phyloP scores from a whole-genome alignment of 2,797 vertebrate genomes.

The Pseudochromis fuscus region DNA sequence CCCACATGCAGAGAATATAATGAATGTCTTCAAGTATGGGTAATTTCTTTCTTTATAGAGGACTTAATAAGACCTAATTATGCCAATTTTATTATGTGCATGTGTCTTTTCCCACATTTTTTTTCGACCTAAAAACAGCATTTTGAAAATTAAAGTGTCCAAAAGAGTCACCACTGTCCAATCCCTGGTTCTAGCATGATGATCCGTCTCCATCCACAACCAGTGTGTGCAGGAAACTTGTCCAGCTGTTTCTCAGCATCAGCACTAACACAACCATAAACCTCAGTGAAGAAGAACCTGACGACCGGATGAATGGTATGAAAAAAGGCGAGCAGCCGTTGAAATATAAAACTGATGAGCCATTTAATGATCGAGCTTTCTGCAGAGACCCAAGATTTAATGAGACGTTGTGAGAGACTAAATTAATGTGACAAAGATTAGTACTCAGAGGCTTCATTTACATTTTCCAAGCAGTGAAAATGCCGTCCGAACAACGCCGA shows the following conservation, averaged over 20 bases:
- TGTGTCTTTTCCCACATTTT: not conserved
- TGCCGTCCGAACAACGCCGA: not conserved
- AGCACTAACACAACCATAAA: not conserved
- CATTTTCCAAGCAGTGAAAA: not conserved
- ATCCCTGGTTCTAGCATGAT: too few relatives aligned
- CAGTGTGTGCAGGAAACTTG: not conserved
- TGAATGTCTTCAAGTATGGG: slow-evolving; percentile 29
- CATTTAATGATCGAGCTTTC: not conserved
- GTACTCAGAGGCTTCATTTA: slow-evolving; percentile 2
- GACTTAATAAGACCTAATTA: slow-evolving; percentile 30
- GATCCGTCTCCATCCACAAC: too few relatives aligned
- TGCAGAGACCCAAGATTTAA: not conserved
- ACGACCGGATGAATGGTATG: slow-evolving; percentile 20
- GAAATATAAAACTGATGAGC: slow-evolving; percentile 15
- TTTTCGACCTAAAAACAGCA: slow-evolving; percentile 14
- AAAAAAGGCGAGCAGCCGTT: not conserved
- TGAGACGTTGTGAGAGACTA: slow-evolving; percentile 7
- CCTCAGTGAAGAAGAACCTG: slow-evolving; percentile 3
- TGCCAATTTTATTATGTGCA: slow-evolving; percentile 1
- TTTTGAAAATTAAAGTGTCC: slow-evolving; percentile 17
- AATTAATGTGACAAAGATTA: slow-evolving; percentile 6
- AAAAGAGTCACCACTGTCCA: too few relatives aligned
- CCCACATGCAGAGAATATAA: slow-evolving; percentile 35
- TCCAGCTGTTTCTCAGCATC: slow-evolving; percentile 24
- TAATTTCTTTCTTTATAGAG: slow-evolving; percentile 24